Conservation (phyloP, 2,888 invertebrate genomes). For the Prosapia bicincta region DNA sequence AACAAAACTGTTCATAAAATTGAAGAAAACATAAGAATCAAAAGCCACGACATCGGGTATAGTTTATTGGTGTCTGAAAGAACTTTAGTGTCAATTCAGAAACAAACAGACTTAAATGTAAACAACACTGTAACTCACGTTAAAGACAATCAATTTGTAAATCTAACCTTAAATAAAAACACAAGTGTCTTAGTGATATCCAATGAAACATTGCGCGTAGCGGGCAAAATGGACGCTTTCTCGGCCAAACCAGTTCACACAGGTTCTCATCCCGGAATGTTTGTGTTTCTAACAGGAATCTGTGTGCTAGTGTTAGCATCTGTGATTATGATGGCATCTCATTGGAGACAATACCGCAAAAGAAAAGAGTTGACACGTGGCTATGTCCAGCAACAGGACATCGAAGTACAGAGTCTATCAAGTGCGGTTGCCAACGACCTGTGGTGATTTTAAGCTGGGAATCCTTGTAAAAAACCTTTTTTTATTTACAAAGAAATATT, state of each 20-base stretch:
- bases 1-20: neutral
- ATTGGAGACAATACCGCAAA: constrained; percentile 7
- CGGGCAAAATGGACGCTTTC: constrained; percentile 1
- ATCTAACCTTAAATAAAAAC: neutral
- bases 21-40: neutral
- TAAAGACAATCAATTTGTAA: neutral
- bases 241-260: neutral
- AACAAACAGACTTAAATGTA: neutral
- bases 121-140: neutral
- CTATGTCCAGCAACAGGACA: constrained; percentile 17
- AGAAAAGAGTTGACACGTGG: neutral
- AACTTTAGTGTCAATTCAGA: neutral
- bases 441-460: constrained; percentile 16
- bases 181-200: neutral
- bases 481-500: neutral
- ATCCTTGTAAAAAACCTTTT: neutral
- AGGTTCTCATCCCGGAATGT: constrained; percentile 15
- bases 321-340: constrained; percentile 12
- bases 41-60: neutral
- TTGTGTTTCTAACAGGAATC: constrained; percentile 10
- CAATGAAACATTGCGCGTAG: neutral
- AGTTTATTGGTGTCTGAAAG: neutral
- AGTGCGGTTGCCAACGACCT: constrained; percentile 8
- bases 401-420: constrained; percentile 6
- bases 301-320: constrained; percentile 7